Conservation (phyloP, 2,888 invertebrate species). For the Drosophila pseudotakahashii region DNA sequence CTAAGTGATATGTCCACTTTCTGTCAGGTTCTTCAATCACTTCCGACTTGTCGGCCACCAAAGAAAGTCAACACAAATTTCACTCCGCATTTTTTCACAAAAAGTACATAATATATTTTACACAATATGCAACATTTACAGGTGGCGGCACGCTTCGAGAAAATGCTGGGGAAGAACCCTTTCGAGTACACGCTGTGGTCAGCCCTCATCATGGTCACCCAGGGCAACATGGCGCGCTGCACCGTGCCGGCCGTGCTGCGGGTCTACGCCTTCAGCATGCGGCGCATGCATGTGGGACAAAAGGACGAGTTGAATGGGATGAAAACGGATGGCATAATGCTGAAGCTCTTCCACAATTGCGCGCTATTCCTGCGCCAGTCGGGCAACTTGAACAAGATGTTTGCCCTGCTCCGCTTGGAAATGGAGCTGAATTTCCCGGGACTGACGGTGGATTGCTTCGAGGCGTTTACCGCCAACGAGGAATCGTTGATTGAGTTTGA, state of each 20-base stretch:
- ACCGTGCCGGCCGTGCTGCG: conserved; percentile 86
- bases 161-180: conserved; percentile 73
- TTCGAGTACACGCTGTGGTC: conserved; percentile 82
- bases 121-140: conserved; percentile 54
- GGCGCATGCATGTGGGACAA: conserved; percentile 78
- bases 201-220: conserved; percentile 82
- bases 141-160: conserved; percentile 84
- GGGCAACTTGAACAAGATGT: conserved; percentile 90
- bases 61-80: too few species aligned
- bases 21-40: too few species aligned
- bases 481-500: conserved; percentile 86
- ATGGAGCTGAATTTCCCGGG: conserved; percentile 88
- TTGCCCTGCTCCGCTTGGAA: conserved; percentile 89
- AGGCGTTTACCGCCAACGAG: conserved; percentile 77
- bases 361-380: conserved; percentile 88
- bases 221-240: conserved; percentile 87
- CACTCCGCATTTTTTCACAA: too few species aligned
- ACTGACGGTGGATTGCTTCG: conserved; percentile 81
- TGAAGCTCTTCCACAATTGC: conserved; percentile 85
- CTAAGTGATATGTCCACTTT: too few species aligned
- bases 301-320: too few species aligned
- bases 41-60: too few species aligned
- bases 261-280: conserved; percentile 85
- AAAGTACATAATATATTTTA: too few species aligned
- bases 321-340: conserved; percentile 74